A percentile compares a stretch with the other conserved stretches of the same genome.
Conservation (phyloP, 2,113 vertebrate species). For the Rhagologus leucostigma region DNA sequence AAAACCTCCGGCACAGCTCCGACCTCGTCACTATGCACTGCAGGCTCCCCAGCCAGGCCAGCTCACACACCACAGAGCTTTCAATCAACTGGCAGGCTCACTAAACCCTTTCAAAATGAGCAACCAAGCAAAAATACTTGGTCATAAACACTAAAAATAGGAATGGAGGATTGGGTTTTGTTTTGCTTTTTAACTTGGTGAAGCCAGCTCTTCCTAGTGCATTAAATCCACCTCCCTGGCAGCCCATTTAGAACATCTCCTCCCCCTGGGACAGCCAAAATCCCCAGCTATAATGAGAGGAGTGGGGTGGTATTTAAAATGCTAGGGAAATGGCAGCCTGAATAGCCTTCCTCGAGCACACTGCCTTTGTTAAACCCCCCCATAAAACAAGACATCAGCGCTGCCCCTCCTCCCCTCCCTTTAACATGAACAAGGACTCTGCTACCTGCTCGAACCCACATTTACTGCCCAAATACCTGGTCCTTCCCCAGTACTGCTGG, state of each 20-base stretch:
- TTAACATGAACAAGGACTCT: background rate
- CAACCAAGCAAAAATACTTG: constrained; percentile 70
- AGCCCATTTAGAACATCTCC: constrained; percentile 46
- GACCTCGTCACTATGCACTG: constrained; percentile 49
- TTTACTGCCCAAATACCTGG: background rate
- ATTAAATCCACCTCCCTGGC: constrained; percentile 51
- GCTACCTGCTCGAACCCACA: background rate
- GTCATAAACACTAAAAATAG: constrained; percentile 67
- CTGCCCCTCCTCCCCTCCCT: background rate
- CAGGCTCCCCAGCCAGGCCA: constrained; percentile 50
- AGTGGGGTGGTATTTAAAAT: constrained; percentile 4
- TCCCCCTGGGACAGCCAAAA: constrained; percentile 19
- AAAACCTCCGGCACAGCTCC: constrained; percentile 1
- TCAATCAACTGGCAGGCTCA: constrained; percentile 64
- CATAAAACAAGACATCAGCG: background rate
- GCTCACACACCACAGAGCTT: constrained; percentile 67
- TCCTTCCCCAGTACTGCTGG: background rate
- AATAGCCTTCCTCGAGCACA: background rate
- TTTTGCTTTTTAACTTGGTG: constrained; percentile 54
- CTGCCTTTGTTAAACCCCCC: background rate
- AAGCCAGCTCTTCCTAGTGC: constrained; percentile 47
- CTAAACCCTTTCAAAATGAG: constrained; percentile 71
- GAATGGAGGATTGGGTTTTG: constrained; percentile 35
- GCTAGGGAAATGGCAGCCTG: background rate
- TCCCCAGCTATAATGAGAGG: constrained; percentile 22